Conservation (phyloP, 2,113 vertebrate genomes). For the rabbit (Oryctolagus cuniculus) region DNA sequence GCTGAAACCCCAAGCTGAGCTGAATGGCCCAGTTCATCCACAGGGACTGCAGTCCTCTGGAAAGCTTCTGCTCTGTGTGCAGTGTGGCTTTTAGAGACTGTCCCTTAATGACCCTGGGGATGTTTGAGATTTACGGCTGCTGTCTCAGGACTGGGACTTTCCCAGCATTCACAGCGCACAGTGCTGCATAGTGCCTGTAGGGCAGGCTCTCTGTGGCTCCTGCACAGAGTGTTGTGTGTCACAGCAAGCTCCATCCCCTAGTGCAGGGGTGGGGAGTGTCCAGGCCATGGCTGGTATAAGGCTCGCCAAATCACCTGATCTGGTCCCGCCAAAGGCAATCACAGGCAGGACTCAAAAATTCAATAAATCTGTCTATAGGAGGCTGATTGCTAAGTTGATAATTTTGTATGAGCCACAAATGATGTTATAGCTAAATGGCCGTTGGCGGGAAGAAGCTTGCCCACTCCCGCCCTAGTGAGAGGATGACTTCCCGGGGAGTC, state of each 20-base stretch:
- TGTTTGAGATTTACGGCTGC: neutral
- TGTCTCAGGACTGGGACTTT: neutral
- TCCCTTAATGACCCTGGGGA: neutral
- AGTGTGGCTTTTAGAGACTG: neutral
- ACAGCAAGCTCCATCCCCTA: neutral
- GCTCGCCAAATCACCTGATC: too few relatives aligned
- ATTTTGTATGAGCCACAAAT: too few relatives aligned
- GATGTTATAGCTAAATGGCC: too few relatives aligned
- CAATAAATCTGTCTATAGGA: too few relatives aligned
- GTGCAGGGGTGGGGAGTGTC: neutral
- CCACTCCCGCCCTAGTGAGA: neutral
- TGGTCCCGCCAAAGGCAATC: too few relatives aligned
- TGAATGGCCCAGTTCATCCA: neutral
- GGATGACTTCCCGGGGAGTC: slow-evolving; percentile 22
- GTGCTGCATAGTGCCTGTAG: neutral
- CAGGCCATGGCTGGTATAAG: too few relatives aligned
- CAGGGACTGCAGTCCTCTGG: neutral
- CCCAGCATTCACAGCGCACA: neutral
- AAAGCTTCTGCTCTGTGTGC: neutral
- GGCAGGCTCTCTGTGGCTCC: neutral
- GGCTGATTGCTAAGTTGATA: too few relatives aligned
- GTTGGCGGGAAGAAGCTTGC: too few relatives aligned
- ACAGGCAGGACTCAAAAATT: too few relatives aligned
- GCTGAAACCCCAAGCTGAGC: neutral
- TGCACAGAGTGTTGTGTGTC: neutral